Evolutionary conservation across 2,888 invertebrate species (phyloP), one percentile per base, ranked within the genome.

Genomic region (Bhutanitis thaidina): DNA sequence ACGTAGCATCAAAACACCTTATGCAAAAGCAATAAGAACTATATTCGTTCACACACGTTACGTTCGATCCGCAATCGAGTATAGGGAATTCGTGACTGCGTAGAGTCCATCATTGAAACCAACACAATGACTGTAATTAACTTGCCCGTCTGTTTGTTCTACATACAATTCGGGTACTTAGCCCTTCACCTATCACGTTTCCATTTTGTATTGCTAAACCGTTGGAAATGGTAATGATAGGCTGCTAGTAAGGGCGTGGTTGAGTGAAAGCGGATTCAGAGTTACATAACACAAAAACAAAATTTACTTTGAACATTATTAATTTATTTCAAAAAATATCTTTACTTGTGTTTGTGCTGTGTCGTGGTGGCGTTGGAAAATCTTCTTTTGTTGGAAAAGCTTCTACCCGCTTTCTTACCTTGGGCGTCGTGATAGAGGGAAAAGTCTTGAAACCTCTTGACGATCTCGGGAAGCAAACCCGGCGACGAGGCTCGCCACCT

Each of bases 171-270:
- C 60, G 67, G 71, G 67, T 74, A 69, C 74, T 71, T 63, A 71
- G 82, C 88, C 87, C 88, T 86, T 88, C 88, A 84, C 87, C 81
- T 81, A 83, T 84, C 84, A 84, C 82, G 85, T 77, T 83, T 76
- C 75, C 62, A 74, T 77, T 77, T 74, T 59, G 71, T 75, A 78
- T 86, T 84, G 83, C 85, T 73, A 84, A 85, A 87, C 78, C 74
- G 67, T 74, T 69, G 71, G 69, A 69, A 74, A 73, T 43, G 10
- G 38, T 81, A 83, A 82, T 82, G 76, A 79, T 78, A 75, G 77
- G 65, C 65, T 67, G 62, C 34, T 37, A 34, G 57, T 58, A 45
- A 55, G 62, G 49, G 35, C 49, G 63, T 13, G 64, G 44, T 37
- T 9, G 15, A 64, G 39, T 67, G 59, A 3, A 7, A 65, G 71